Percentiles rank a stretch among this genome's conserved stretches.
Conservation (phyloP, 1,140 invertebrate species). For the Pseudoatta argentina region DNA sequence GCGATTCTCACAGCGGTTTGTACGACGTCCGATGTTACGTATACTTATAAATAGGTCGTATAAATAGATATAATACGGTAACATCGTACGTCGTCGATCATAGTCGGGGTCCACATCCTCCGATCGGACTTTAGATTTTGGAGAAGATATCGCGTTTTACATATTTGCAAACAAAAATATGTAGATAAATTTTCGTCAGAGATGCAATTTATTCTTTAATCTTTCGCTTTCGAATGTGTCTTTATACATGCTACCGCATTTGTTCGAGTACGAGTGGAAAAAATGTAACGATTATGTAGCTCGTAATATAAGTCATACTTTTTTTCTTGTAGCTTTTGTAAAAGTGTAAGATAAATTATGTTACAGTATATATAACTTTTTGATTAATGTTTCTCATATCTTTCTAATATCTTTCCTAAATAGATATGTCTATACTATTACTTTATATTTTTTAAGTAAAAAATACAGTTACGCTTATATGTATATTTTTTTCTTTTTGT, state of each 20-base stretch:
- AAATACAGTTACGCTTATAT: background rate
- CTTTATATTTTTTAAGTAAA: background rate
- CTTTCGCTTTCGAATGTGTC: background rate
- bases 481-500: background rate
- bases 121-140: conserved; percentile 35
- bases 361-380: background rate
- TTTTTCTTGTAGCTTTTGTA: background rate
- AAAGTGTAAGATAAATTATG: background rate
- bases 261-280: background rate
- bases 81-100: conserved; percentile 53
- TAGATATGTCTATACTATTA: background rate
- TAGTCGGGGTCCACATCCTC: conserved; percentile 55
- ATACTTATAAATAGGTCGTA: conserved; percentile 70
- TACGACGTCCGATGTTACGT: conserved; percentile 51
- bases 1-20: conserved; percentile 9
- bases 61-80: conserved; percentile 66
- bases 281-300: background rate
- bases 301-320: background rate
- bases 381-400: background rate
- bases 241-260: background rate
- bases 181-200: background rate
- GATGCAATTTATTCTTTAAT: background rate
- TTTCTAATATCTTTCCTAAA: background rate
- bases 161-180: background rate
- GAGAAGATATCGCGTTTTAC: conserved; percentile 21